Conservation (phyloP, 2,888 invertebrate genomes). For the Heliconius aoede region DNA sequence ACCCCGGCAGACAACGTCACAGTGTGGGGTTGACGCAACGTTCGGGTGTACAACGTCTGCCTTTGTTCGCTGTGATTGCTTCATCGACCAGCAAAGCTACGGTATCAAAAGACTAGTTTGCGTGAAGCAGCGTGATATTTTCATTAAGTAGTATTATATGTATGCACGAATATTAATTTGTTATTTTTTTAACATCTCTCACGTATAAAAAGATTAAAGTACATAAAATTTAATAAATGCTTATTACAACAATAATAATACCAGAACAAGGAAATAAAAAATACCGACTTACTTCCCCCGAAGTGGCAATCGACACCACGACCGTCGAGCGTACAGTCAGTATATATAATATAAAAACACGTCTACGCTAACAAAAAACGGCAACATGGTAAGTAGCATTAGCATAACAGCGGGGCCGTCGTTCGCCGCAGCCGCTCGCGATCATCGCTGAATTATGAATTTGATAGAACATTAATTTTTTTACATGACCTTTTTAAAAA, state of each 20-base stretch:
- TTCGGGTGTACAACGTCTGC: slow-evolving; percentile 8
- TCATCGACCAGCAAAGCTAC: slow-evolving; percentile 11
- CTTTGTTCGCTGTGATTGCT: slow-evolving; percentile 32
- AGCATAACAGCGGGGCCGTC: slow-evolving; percentile 14
- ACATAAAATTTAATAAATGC: too few relatives aligned
- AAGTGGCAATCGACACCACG: too few relatives aligned
- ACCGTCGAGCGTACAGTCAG: too few relatives aligned
- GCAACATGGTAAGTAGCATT: slow-evolving; percentile 16
- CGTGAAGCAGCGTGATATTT: neutral
- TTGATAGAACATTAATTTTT: slow-evolving; percentile 6
- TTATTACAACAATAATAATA: too few relatives aligned
- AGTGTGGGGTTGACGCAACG: slow-evolving; percentile 8
- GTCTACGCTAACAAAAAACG: slow-evolving; percentile 12
- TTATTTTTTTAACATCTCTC: too few relatives aligned
- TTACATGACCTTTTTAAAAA: neutral
- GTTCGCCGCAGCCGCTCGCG: slow-evolving; percentile 24
- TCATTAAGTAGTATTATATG: neutral
- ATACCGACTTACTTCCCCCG: too few relatives aligned
- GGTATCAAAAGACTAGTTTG: neutral
- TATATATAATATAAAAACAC: too few relatives aligned
- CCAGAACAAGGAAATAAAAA: too few relatives aligned
- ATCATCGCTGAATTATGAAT: slow-evolving; percentile 24
- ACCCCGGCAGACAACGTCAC: neutral
- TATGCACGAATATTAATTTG: too few relatives aligned
- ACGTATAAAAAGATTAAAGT: too few relatives aligned